Conservation (phyloP, 2,113 vertebrate species). For the Tachycineta bicolor region DNA sequence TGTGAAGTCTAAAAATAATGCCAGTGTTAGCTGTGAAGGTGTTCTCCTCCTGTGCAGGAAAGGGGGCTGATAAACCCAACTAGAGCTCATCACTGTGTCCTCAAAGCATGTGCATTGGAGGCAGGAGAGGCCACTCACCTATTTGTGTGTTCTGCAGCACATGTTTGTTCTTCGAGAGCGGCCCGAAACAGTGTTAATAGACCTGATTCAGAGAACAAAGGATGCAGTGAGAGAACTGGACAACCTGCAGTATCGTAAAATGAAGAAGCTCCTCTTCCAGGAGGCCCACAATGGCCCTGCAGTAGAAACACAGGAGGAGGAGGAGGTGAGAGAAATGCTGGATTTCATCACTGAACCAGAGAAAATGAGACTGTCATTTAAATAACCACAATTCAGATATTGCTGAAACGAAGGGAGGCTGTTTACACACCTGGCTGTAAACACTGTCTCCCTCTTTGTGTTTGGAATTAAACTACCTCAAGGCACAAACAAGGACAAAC, state of each 20-base stretch:
- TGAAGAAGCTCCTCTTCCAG: conserved; percentile 99
- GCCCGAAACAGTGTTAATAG: conserved; percentile 94
- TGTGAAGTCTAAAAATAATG: background rate
- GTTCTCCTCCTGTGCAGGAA: background rate
- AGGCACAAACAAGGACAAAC: conserved; percentile 10
- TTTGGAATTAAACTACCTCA: conserved; percentile 9
- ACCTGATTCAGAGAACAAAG: conserved; percentile 97
- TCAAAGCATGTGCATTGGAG: background rate
- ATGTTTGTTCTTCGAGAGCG: conserved; percentile 95
- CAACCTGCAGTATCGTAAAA: conserved; percentile 98
- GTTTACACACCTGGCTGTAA: conserved; percentile 4
- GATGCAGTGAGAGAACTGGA: conserved; percentile 97
- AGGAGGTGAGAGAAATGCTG: conserved; percentile 83
- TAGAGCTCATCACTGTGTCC: background rate
- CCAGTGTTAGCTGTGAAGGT: background rate
- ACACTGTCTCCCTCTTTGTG: background rate
- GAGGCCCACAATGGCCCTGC: conserved; percentile 95
- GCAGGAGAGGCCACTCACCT: background rate
- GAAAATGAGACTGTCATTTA: background rate
- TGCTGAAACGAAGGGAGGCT: background rate
- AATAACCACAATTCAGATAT: background rate
- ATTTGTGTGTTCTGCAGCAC: conserved; percentile 78
- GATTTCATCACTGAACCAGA: background rate
- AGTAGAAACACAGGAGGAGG: conserved; percentile 92
- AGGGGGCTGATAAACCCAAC: background rate